Conservation (phyloP, 2,797 vertebrate species). For the Eidolon dupreanum region DNA sequence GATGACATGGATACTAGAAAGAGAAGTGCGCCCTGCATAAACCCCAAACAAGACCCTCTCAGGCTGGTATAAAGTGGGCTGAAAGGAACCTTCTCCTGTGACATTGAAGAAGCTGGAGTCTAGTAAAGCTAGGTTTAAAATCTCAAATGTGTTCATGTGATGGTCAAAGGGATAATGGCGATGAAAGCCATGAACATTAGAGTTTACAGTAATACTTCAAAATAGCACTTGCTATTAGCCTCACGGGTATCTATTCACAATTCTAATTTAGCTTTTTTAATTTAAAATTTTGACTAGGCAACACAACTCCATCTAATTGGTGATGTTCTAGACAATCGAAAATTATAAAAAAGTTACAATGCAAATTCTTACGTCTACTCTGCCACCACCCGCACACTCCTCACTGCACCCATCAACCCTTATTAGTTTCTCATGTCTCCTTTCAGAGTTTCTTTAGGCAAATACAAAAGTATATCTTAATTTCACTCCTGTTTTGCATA, state of each 20-base stretch:
- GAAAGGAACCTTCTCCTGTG: background rate
- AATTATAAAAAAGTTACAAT: background rate
- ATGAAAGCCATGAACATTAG: background rate
- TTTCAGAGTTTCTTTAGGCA: background rate
- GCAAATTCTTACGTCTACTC: background rate
- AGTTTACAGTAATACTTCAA: background rate
- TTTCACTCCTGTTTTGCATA: background rate
- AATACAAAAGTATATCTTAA: background rate
- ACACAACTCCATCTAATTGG: background rate
- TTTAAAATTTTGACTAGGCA: background rate
- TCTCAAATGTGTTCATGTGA: background rate
- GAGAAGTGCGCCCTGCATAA: background rate
- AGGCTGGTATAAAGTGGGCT: background rate
- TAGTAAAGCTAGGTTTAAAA: background rate
- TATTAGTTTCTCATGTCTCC: background rate
- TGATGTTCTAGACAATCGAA: background rate
- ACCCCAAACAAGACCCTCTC: background rate
- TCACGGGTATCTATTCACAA: background rate
- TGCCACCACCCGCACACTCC: background rate
- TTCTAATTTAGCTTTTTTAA: background rate
- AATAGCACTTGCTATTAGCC: background rate
- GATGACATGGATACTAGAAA: fast-evolving
- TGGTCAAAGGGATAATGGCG: background rate
- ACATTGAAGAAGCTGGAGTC: background rate
- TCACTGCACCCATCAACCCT: background rate